These are phyloP conservation scores for Stenotaenia linearis DNA, from an alignment of 2,888 invertebrate genomes.

Conservation along the genomic window DNA sequence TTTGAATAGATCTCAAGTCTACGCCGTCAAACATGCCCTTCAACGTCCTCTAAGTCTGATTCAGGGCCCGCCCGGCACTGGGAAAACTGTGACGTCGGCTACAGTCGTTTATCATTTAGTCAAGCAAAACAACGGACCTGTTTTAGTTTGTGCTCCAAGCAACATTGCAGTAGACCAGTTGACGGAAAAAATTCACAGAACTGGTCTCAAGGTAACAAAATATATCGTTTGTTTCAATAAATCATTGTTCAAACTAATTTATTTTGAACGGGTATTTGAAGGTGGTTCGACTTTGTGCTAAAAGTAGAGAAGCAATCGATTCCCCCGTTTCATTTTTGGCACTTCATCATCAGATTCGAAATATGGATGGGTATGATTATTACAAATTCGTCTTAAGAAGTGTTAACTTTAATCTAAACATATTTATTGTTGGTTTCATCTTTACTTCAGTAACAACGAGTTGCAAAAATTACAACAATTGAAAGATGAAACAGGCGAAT, in stretches of 20 bases:
- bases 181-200: constrained; percentile 96
- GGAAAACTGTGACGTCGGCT: constrained; percentile 98
- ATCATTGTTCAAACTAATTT: too few relatives aligned
- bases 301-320: constrained; percentile 95
- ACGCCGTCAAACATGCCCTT: constrained; percentile 95
- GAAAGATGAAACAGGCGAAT: constrained; percentile 96
- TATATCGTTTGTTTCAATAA: too few relatives aligned
- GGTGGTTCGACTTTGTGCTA: constrained; percentile 87
- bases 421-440: not conserved
- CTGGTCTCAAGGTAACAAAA: constrained; percentile 85
- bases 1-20: constrained; percentile 94
- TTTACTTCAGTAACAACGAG: constrained; percentile 63
- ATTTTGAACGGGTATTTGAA: too few relatives aligned
- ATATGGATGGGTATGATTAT: constrained; percentile 66
- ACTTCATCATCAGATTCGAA: constrained; percentile 93
- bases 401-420: too few relatives aligned
- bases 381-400: not conserved
- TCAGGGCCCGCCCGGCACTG: constrained; percentile 92
- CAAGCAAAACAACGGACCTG: constrained; percentile 81
- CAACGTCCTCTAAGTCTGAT: constrained; percentile 93
- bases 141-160: constrained; percentile 96
- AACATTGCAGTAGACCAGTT: constrained; percentile 99
- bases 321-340: constrained; percentile 95
- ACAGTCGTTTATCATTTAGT: constrained; percentile 98
- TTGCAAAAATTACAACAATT: constrained; percentile 90